Base-by-base conservation (phyloP, 2,797 vertebrate species). In the Spondyliosoma cantharus region DNA sequence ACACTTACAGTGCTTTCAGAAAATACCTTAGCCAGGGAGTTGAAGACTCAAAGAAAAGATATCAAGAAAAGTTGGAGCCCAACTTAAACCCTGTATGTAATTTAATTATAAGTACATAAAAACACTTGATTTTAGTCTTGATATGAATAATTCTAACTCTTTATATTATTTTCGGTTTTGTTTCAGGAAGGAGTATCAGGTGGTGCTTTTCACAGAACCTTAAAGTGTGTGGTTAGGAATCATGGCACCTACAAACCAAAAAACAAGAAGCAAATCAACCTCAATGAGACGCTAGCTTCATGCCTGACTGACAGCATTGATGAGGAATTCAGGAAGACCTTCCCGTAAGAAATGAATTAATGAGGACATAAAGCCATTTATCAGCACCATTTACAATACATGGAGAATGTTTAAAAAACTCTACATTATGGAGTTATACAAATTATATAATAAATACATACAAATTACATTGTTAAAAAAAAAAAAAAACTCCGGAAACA, bases 291-390 rank as follows among this genome's bases (percentile, higher is more conserved):
- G 7, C 64, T 92, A 22, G 27, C 85, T 17, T 71, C 74, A 20
- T 3, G 0, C 5, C 66, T 90, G 75, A 82, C 67, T 25, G 67
- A 74, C 3, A 78, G 71, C 74, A 87, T 92, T 62, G 83, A 90
- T 78, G 80, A 87, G 2, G 42, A 83, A 42, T 91, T 92, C 74
- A 86, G 20, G 49, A 81, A 61, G 48, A 86, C 74, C 9, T 92
- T 92, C 79, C 89, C 83, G 89, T 90, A 78, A 83, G 85, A 76
- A 72, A 57, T 43, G 0, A 61, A 8, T 16, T 17, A 4, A 25
- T 48, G 3, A 52, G 22, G 1, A 81, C 2, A 45, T 49, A 7
- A 50, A 45, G 15, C 13, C 12, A 11, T 43, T 43, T 43, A 13
- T 43, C 13, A 13, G 42, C 42, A 27, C 27, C 27, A 32, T 32